Percentiles rank a stretch among this genome's conserved stretches.
Evolutionary conservation across 2,113 vertebrate genomes (phyloP).

Genomic region (Fregetta grallaria): DNA sequence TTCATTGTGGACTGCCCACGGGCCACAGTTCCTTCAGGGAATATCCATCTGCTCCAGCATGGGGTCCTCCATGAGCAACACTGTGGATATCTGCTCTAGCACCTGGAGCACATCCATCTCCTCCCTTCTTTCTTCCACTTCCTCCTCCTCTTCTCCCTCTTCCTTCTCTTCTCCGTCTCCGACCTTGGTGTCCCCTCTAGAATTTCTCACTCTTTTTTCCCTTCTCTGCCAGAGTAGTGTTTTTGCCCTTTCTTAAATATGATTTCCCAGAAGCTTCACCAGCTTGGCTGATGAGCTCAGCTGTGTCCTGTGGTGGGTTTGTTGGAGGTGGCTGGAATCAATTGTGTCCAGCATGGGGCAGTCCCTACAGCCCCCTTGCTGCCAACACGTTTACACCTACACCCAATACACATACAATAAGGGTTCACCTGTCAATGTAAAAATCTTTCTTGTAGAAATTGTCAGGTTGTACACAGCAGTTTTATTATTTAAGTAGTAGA

Average conservation of each 20-base stretch:
- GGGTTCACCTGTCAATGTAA: neutral
- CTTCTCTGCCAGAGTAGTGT: fast-evolving
- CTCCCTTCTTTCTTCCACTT: neutral
- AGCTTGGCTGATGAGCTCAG: neutral
- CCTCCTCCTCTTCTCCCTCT: neutral
- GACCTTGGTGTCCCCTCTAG: too few species aligned
- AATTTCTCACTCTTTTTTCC: neutral
- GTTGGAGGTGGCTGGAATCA: neutral
- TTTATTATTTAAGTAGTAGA: neutral
- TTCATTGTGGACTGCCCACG: too few species aligned
- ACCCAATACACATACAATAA: neutral
- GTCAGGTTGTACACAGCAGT: neutral
- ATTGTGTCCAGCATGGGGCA: neutral
- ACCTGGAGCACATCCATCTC: neutral
- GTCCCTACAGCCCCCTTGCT: neutral
- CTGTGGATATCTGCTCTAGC: neutral
- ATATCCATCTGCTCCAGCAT: neutral
- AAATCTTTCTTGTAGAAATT: neutral
- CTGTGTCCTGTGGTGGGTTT: neutral
- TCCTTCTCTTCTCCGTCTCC: neutral
- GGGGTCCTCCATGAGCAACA: neutral
- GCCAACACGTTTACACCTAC: neutral
- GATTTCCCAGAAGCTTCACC: neutral
- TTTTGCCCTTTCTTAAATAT: neutral
- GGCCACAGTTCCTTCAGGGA: neutral